These are phyloP conservation scores for Thalpophila matura DNA, from an alignment of 2,888 invertebrate species.

Conservation along the genomic window DNA sequence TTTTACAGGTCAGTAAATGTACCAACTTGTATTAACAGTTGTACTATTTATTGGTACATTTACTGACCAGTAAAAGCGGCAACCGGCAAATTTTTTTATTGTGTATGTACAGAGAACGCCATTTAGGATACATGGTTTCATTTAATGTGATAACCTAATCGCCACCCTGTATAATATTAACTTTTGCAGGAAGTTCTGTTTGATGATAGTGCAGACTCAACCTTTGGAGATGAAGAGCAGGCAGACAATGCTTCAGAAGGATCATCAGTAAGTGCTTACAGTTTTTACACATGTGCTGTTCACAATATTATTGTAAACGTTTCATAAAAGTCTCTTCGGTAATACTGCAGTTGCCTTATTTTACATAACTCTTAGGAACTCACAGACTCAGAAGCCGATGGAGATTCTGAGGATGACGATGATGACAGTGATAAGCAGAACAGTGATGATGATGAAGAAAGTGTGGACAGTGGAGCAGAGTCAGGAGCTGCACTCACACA, in stretches of 20 bases:
- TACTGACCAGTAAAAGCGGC: too few species aligned
- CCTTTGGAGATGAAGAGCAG: constrained; percentile 76
- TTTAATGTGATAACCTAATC: too few species aligned
- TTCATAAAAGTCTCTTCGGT: too few species aligned
- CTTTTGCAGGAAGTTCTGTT: constrained; percentile 85
- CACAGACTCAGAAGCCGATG: constrained; percentile 77
- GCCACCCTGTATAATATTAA: too few species aligned
- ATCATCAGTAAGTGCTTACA: constrained; percentile 77
- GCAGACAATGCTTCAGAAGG: constrained; percentile 68
- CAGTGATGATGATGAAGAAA: constrained; percentile 69
- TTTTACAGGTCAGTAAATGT: too few species aligned
- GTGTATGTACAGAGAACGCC: too few species aligned
- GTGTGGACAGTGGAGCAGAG: constrained; percentile 85
- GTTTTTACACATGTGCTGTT: not conserved
- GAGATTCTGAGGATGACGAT: constrained; percentile 69
- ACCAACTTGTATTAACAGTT: too few species aligned
- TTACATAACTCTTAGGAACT: constrained; percentile 74
- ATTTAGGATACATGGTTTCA: too few species aligned
- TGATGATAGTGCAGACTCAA: constrained; percentile 90
- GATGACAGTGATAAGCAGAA: constrained; percentile 72
- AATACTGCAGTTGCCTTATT: too few species aligned
- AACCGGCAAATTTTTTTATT: too few species aligned
- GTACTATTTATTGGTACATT: too few species aligned
- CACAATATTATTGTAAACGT: not conserved
- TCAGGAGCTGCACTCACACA: constrained; percentile 74